Conservation (phyloP, 2,113 vertebrate genomes). For the Carassius auratus region DNA sequence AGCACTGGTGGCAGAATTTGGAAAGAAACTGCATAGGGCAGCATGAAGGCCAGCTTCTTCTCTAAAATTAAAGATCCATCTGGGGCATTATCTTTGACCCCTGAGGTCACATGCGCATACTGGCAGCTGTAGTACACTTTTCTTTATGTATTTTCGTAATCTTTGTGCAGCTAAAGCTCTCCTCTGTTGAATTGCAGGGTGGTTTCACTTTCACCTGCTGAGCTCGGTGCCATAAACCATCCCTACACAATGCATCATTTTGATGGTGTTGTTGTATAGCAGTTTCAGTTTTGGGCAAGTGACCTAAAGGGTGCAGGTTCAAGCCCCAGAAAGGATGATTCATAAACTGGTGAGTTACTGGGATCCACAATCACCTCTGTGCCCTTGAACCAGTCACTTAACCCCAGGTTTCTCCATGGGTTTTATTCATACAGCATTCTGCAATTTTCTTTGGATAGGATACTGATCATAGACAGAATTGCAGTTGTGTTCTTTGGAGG, state of each 20-base stretch:
- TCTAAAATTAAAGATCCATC: slow-evolving; percentile 8
- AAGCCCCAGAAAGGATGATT: background rate
- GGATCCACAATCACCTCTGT: background rate
- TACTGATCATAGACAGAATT: background rate
- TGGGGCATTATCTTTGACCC: background rate
- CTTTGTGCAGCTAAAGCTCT: background rate
- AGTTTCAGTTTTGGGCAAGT: background rate
- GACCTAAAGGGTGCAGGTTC: background rate
- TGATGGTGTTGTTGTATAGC: background rate
- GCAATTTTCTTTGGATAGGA: background rate
- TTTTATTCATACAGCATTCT: background rate
- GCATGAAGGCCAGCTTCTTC: background rate
- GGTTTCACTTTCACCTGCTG: background rate
- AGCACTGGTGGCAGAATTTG: background rate
- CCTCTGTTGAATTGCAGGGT: background rate
- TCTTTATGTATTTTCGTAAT: background rate
- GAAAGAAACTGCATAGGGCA: slow-evolving; percentile 16
- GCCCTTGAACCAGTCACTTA: slow-evolving; percentile 16
- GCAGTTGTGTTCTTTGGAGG: background rate
- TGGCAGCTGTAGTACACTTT: slow-evolving; percentile 11
- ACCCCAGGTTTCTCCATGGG: background rate
- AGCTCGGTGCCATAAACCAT: slow-evolving; percentile 9
- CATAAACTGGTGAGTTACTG: slow-evolving; percentile 3
- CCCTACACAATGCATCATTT: slow-evolving; percentile 10
- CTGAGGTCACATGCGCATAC: background rate